A percentile compares a stretch with the other conserved stretches of the same genome.
These are phyloP conservation scores for Eulemur coronatus DNA, from an alignment of 2,797 vertebrate genomes.

Conservation along the genomic window DNA sequence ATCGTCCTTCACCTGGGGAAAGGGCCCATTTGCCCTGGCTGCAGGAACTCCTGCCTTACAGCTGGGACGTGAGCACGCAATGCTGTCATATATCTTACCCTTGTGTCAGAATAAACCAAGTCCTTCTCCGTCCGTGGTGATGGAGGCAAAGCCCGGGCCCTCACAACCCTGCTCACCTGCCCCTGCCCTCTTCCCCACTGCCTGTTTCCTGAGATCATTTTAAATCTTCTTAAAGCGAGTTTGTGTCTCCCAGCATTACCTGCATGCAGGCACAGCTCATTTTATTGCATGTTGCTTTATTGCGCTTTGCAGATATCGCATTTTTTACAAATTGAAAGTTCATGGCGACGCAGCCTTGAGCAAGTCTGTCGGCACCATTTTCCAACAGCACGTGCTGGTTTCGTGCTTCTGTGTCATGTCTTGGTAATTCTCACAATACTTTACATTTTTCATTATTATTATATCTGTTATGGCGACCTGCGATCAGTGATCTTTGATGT, in stretches of 20 bases:
- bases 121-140: background rate
- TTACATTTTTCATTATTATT: background rate
- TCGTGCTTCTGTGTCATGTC: background rate
- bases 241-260: background rate
- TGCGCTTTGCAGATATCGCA: background rate
- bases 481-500: background rate
- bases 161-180: background rate
- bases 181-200: accelerated
- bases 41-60: conserved; percentile 30
- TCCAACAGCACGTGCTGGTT: background rate
- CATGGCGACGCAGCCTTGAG: background rate
- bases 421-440: background rate
- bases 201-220: background rate
- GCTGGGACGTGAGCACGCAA: conserved; percentile 26
- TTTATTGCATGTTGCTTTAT: background rate
- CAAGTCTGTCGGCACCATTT: background rate
- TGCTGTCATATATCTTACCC: conserved; percentile 18
- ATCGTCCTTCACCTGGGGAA: background rate
- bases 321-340: background rate
- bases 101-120: conserved; percentile 42
- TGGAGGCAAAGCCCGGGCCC: background rate
- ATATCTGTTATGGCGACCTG: background rate
- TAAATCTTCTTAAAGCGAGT: background rate
- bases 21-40: background rate
- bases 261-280: background rate